Evolutionary conservation across 2,888 invertebrate genomes (phyloP).

Genomic region (Thymelicus sylvestris): DNA sequence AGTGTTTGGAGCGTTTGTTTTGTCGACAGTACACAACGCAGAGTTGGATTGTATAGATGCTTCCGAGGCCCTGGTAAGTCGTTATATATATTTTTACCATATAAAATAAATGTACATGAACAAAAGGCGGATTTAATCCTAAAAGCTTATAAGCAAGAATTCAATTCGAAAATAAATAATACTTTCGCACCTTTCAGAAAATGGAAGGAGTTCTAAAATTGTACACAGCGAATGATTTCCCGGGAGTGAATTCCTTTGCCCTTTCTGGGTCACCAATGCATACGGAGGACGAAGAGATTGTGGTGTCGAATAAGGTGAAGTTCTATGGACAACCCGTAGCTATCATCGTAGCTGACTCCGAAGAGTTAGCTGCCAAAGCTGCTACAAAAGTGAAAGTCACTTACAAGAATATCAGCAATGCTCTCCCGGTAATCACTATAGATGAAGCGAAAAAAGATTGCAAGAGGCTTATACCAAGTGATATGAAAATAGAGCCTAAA

Average conservation of each 20-base stretch:
- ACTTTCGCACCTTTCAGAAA: constrained; percentile 63
- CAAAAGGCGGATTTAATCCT: no score
- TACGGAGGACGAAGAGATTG: constrained; percentile 76
- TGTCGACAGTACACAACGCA: constrained; percentile 84
- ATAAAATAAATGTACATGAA: no score
- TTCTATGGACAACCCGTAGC: constrained; percentile 89
- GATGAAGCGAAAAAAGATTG: constrained; percentile 55
- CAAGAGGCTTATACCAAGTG: constrained; percentile 52
- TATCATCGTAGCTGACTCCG: constrained; percentile 86
- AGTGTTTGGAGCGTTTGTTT: constrained; percentile 88
- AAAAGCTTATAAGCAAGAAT: no score
- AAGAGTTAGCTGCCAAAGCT: constrained; percentile 81
- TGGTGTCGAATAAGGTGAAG: constrained; percentile 81
- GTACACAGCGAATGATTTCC: constrained; percentile 87
- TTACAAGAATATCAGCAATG: constrained; percentile 71
- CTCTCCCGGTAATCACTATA: constrained; percentile 67
- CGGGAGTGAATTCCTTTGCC: constrained; percentile 86
- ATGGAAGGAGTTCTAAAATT: constrained; percentile 87
- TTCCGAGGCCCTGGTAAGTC: constrained; percentile 84
- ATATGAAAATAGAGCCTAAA: constrained; percentile 55
- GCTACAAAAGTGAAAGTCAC: constrained; percentile 85
- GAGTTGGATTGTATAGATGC: constrained; percentile 85
- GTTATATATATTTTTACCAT: neutral
- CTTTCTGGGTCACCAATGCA: constrained; percentile 61
- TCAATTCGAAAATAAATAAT: no score